phyloP scores from a whole-genome alignment of 1,140 invertebrate species.

The Bombus sylvicola region DNA sequence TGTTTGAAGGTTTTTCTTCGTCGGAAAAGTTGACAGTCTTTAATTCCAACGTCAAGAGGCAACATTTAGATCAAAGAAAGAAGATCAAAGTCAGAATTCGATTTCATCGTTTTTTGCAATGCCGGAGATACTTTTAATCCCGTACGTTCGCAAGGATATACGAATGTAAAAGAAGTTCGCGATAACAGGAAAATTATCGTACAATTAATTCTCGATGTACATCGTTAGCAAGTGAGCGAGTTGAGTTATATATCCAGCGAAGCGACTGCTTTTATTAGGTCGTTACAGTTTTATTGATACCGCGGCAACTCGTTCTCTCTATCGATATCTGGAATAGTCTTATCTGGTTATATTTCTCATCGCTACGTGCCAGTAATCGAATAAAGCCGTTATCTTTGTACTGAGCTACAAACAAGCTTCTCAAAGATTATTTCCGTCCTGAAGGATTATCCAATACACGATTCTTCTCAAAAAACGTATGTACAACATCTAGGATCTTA shows the following conservation, averaged over 20 bases:
- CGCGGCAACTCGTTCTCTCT: too few relatives aligned
- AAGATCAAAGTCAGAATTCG: neutral
- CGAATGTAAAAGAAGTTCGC: neutral
- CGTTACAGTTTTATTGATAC: constrained; percentile 8
- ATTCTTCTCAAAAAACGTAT: neutral
- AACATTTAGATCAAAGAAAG: neutral
- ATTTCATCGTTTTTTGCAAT: neutral
- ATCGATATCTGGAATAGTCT: neutral
- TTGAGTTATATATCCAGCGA: neutral
- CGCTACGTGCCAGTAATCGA: neutral
- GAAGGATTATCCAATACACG: neutral
- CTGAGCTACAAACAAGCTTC: neutral
- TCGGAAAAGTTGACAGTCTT: neutral
- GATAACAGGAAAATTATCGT: neutral
- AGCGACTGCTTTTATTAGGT: neutral
- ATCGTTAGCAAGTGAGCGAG: neutral
- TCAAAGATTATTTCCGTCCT: neutral
- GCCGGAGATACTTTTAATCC: neutral
- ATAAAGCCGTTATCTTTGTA: neutral
- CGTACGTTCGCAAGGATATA: neutral
- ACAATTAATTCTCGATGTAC: neutral
- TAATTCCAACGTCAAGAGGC: neutral
- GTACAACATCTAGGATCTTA: neutral
- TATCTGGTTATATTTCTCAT: neutral
- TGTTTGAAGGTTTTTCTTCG: neutral